phyloP scores from a whole-genome alignment of 2,888 invertebrate genomes.

The Argyresthia goedartella region DNA sequence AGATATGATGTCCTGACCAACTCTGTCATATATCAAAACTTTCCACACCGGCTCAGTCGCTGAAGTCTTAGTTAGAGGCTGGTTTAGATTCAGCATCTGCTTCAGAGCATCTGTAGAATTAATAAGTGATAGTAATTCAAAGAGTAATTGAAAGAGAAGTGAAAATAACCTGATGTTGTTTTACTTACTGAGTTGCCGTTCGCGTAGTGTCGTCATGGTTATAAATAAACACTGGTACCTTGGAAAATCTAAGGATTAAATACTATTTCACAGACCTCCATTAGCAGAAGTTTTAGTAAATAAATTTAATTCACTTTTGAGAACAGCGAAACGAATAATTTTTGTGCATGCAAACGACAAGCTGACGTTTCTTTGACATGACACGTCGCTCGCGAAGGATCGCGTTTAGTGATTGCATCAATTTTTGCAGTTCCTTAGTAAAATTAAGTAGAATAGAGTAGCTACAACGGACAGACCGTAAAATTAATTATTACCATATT shows the following conservation, averaged over 20 bases:
- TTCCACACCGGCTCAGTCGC: conserved; percentile 95
- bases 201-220: conserved; percentile 76
- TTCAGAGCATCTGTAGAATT: conserved; percentile 84
- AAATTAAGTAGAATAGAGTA: too few species aligned
- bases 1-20: conserved; percentile 98
- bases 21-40: conserved; percentile 94
- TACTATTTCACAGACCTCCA: too few species aligned
- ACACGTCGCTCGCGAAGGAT: conserved; percentile 9
- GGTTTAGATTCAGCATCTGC: conserved; percentile 96
- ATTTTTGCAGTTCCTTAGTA: neutral
- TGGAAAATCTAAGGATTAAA: too few species aligned
- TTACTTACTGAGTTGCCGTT: conserved; percentile 78
- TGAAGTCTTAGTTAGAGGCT: conserved; percentile 79
- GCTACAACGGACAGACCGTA: too few species aligned
- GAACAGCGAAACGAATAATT: neutral
- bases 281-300: too few species aligned
- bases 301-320: too few species aligned
- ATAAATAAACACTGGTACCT: neutral
- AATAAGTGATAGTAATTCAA: neutral
- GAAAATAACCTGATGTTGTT: conserved; percentile 1
- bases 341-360: conserved; percentile 7
- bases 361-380: conserved; percentile 9
- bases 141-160: neutral
- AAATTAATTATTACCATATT: too few species aligned
- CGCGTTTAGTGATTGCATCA: neutral